Base-by-base conservation (phyloP, 1,140 invertebrate species). In the Pomacea maculata region DNA sequence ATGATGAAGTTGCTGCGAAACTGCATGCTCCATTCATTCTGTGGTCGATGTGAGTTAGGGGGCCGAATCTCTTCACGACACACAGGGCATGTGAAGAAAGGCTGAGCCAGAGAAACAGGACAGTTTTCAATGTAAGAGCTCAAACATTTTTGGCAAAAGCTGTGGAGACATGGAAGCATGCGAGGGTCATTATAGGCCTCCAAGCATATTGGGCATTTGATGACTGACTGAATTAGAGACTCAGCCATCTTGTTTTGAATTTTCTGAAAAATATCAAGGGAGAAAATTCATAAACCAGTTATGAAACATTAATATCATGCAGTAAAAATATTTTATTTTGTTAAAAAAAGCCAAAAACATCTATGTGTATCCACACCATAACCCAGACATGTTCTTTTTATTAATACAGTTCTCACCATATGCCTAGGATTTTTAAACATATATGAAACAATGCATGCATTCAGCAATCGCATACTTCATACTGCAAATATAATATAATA, bases 1-100 rank as follows among this genome's bases (percentile, higher is more conserved):
- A 88, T 81, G 25, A 87, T 83, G 75, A 86, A 83, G 68, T 86
- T 88, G 68, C 63, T 52, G 34, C 82, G 86, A 65, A 88, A 83
- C 15, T 80, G 71, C 6, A 81, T 82, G 54, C 82, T 83, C 80
- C 86, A 85, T 21, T 78, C 75, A 45, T 73, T 71, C 19, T 78
- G 72, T 1, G 83, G 71, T 14, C 75, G 78, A n/a, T 80, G 75
- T 9, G 79, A 78, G 65, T 82, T 74, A 21, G 82, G 77, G 6
- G 82, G 86, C 25, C 81, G 75, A 12, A 84, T 83, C 61, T 78
- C 83, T 29, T 83, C 82, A 54, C 83, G 85, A 82, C 84, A 87
- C 57, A 83, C 72, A 0, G 83, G 87, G 72, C 83, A 86, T 25
- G 52, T 74, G 74, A 84, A 86, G 21, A 75, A 70, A 54, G 34